phyloP scores from a whole-genome alignment of 1,140 invertebrate genomes.

The Scaptomyza graminum region DNA sequence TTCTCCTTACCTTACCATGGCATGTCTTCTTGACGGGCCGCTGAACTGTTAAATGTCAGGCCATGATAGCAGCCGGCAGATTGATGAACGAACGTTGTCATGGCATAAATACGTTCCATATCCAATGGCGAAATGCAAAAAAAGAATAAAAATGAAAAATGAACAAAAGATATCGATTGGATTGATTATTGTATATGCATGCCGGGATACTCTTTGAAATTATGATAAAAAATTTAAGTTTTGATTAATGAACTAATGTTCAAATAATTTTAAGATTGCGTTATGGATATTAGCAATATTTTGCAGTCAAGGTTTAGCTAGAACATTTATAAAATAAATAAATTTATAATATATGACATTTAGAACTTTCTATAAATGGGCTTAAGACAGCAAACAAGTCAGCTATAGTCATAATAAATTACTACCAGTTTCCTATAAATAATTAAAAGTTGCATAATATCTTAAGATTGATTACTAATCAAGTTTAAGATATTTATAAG shows the following conservation, averaged over 20 bases:
- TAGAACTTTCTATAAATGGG: too few species aligned
- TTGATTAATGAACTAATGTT: background rate
- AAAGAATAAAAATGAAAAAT: constrained; percentile 20
- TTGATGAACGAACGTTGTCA: constrained; percentile 57
- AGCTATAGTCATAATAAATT: background rate
- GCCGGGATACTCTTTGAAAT: constrained; percentile 23
- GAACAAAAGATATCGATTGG: constrained; percentile 5
- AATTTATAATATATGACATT: too few species aligned
- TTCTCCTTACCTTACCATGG: background rate
- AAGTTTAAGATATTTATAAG: too few species aligned
- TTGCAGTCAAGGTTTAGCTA: too few species aligned
- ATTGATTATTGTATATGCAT: background rate
- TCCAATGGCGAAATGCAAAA: constrained; percentile 42
- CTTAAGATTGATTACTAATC: too few species aligned
- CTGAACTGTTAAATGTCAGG: constrained; percentile 63
- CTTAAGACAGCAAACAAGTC: background rate
- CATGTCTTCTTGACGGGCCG: constrained; percentile 41
- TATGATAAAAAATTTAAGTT: background rate
- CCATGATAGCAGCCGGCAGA: constrained; percentile 42
- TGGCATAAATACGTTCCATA: constrained; percentile 37
- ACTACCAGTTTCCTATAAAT: background rate
- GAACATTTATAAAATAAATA: too few species aligned
- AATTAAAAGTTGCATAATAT: too few species aligned
- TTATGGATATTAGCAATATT: too few species aligned
- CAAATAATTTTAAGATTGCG: background rate